Evolutionary conservation across 92 coral and sea anemone genomes (phyloP).

Genomic region (Paramuricea clavata): DNA sequence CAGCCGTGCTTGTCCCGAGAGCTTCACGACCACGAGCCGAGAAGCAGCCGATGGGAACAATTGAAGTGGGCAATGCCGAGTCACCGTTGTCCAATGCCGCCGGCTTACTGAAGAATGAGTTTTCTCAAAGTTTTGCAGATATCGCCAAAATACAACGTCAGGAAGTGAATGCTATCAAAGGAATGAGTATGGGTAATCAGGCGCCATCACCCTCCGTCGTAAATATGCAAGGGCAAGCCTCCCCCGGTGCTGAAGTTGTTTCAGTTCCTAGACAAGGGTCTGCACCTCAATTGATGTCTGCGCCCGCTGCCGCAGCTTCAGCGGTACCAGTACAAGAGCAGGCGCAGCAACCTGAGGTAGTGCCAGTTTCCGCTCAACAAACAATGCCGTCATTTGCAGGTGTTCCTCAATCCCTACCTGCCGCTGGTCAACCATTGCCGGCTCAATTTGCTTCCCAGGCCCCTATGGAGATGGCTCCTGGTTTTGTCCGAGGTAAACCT

Average conservation of each 20-base stretch:
- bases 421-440: conserved; percentile 24
- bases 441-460: background rate
- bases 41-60: conserved; percentile 20
- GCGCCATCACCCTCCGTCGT: conserved; percentile 28
- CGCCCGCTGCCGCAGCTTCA: conserved; percentile 39
- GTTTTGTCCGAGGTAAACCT: background rate
- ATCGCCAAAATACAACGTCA: conserved; percentile 50
- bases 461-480: background rate
- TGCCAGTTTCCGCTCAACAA: conserved; percentile 24
- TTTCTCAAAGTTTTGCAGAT: conserved; percentile 33
- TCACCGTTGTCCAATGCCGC: conserved; percentile 47
- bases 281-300: conserved; percentile 42
- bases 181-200: conserved; percentile 12
- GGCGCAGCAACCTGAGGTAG: conserved; percentile 30
- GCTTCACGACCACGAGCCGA: conserved; percentile 31
- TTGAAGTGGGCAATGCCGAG: conserved; percentile 18
- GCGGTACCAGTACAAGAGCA: conserved; percentile 35
- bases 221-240: conserved; percentile 16
- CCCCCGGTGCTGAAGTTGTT: conserved; percentile 40
- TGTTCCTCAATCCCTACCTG: conserved; percentile 15
- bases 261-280: conserved; percentile 32
- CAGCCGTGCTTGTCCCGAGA: conserved; percentile 21
- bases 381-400: conserved; percentile 2
- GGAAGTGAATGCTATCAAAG: conserved; percentile 48
- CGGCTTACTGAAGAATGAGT: conserved; percentile 36